phyloP scores from a whole-genome alignment of 2,113 vertebrate genomes.

The pig (Sus scrofa) region DNA sequence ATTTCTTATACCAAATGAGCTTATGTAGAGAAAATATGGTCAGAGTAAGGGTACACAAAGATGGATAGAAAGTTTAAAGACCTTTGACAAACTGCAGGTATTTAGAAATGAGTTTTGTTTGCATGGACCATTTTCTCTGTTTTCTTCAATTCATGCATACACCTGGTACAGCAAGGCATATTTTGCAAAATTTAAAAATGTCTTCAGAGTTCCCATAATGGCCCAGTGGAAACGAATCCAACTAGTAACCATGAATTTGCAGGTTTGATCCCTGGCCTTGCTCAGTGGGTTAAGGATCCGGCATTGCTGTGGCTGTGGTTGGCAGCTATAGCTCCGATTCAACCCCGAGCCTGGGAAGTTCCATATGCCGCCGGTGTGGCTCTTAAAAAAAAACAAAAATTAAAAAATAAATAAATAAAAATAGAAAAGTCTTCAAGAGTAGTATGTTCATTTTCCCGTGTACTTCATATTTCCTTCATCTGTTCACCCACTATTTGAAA shows the following conservation, averaged over 20 bases:
- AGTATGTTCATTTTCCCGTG: not conserved
- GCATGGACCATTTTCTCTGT: not conserved
- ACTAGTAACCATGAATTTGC: too few relatives aligned
- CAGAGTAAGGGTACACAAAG: not conserved
- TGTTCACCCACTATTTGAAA: slow-evolving; percentile 41
- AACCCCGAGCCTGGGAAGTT: too few relatives aligned
- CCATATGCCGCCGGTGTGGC: too few relatives aligned
- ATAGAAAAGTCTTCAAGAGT: slow-evolving; percentile 34
- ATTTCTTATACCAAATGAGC: not conserved
- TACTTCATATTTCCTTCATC: not conserved
- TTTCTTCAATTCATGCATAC: not conserved
- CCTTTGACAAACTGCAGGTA: not conserved
- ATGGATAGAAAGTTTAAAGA: slow-evolving; percentile 9
- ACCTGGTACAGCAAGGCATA: not conserved
- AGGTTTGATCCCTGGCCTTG: too few relatives aligned
- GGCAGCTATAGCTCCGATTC: too few relatives aligned
- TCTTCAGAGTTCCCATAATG: not conserved
- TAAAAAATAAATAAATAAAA: too few relatives aligned
- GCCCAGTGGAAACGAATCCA: too few relatives aligned
- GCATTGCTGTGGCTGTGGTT: too few relatives aligned
- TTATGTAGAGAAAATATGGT: not conserved
- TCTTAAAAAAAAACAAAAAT: too few relatives aligned
- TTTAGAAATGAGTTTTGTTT: not conserved
- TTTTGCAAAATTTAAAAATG: slow-evolving; percentile 46
- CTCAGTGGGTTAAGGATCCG: too few relatives aligned